Conservation (phyloP, 2,888 invertebrate species). For the Andrena haemorrhoa region DNA sequence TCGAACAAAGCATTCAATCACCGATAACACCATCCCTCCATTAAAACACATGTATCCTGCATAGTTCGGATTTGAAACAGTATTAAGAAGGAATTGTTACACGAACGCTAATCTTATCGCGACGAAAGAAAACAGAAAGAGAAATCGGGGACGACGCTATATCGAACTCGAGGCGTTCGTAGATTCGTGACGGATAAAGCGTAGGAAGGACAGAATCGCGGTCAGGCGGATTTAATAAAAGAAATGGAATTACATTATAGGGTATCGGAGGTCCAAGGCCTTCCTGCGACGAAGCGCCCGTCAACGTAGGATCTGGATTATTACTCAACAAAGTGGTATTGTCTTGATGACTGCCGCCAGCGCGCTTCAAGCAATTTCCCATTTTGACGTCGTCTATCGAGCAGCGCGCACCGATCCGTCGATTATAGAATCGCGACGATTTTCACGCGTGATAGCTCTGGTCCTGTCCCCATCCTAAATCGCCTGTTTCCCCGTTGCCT, state of each 20-base stretch:
- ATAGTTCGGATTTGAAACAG: background rate
- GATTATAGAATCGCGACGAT: slow-evolving; percentile 61
- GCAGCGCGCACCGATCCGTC: slow-evolving; percentile 48
- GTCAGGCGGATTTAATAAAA: background rate
- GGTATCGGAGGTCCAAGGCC: slow-evolving; percentile 86
- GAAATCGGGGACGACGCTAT: background rate
- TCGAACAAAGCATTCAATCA: background rate
- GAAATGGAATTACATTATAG: slow-evolving; percentile 85
- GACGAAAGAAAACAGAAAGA: background rate
- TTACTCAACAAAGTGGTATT: slow-evolving; percentile 81
- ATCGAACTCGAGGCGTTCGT: background rate
- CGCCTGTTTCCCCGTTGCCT: slow-evolving; percentile 33
- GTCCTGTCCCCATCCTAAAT: slow-evolving; percentile 58
- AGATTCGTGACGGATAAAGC: background rate
- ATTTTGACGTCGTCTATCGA: slow-evolving; percentile 82
- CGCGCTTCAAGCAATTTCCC: slow-evolving; percentile 90
- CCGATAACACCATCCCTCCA: background rate
- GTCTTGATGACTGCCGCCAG: slow-evolving; percentile 81
- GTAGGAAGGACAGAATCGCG: background rate
- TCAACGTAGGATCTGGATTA: slow-evolving; percentile 80
- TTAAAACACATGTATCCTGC: background rate
- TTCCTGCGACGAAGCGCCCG: slow-evolving; percentile 84
- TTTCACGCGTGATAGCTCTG: slow-evolving; percentile 48
- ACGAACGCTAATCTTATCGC: no score
- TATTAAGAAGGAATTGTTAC: no score